A percentile compares a stretch with the other conserved stretches of the same genome.
phyloP scores from a whole-genome alignment of 1,140 invertebrate genomes.

The Musca domestica region DNA sequence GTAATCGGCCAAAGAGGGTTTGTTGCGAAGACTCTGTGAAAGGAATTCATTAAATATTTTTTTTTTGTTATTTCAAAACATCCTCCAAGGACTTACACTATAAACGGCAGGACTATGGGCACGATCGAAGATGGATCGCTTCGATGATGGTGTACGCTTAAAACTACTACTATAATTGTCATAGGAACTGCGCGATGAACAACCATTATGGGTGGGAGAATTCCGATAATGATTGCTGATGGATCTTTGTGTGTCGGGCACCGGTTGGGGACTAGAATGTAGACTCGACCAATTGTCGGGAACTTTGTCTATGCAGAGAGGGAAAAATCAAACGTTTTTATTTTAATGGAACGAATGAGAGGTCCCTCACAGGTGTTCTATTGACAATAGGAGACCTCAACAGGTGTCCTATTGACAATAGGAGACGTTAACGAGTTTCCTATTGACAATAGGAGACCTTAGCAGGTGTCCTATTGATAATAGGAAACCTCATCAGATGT shows the following conservation, averaged over 20 bases:
- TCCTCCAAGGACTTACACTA: conserved; percentile 35
- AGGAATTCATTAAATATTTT: conserved; percentile 17
- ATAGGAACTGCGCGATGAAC: conserved; percentile 34
- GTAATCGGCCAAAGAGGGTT: conserved; percentile 30
- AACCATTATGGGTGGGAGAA: conserved; percentile 35
- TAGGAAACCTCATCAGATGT: no score
- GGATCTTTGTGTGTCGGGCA: conserved; percentile 46
- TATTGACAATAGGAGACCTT: no score
- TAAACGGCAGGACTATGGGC: conserved; percentile 51
- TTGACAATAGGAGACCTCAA: no score
- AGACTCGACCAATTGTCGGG: conserved; percentile 39
- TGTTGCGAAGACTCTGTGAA: conserved; percentile 42
- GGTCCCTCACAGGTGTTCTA: no score
- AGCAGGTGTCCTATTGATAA: no score
- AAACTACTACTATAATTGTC: conserved; percentile 41
- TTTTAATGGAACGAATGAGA: no score
- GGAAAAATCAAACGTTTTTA: not conserved
- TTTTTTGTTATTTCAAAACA: not conserved
- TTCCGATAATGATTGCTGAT: conserved; percentile 43
- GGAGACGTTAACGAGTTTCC: no score
- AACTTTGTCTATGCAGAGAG: conserved; percentile 27
- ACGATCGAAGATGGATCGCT: conserved; percentile 46
- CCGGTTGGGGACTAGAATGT: conserved; percentile 45
- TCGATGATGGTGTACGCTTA: conserved; percentile 48
- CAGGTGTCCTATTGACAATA: no score